Conservation (phyloP, 35 echinoderm and acorn worm species). For the Heliocidaris erythrogramma region DNA sequence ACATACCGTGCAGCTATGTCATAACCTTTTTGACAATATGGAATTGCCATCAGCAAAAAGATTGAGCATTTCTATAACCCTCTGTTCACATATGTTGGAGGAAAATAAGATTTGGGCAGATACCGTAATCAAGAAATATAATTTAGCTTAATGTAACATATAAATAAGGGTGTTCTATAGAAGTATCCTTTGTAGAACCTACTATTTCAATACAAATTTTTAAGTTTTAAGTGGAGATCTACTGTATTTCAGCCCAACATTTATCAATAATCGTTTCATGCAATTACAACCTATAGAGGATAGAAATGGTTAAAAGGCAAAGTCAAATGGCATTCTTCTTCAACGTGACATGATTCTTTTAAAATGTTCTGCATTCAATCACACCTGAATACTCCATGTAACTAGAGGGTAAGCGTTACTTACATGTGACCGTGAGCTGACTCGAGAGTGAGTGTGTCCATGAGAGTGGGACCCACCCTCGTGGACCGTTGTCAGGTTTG, state of each 20-base stretch:
- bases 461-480: conserved; percentile 1
- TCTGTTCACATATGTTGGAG: neutral
- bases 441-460: conserved; percentile 12
- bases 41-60: no score
- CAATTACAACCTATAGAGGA: neutral
- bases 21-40: no score
- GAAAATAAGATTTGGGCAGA: no score
- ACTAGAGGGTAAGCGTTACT: neutral
- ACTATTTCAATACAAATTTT: no score
- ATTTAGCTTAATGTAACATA: no score
- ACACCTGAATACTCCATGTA: neutral
- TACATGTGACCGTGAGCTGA: conserved; percentile 39
- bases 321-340: neutral
- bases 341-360: neutral
- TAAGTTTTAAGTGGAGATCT: no score
- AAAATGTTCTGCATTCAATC: neutral
- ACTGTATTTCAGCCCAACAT: no score
- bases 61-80: no score
- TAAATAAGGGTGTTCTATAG: no score
- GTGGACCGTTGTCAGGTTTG: conserved; percentile 45
- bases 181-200: no score
- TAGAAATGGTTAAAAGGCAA: neutral
- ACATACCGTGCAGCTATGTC: no score
- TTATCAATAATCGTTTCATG: neutral
- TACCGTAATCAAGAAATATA: no score